phyloP scores from a whole-genome alignment of 2,888 invertebrate species.

The Amphipyra berbera region DNA sequence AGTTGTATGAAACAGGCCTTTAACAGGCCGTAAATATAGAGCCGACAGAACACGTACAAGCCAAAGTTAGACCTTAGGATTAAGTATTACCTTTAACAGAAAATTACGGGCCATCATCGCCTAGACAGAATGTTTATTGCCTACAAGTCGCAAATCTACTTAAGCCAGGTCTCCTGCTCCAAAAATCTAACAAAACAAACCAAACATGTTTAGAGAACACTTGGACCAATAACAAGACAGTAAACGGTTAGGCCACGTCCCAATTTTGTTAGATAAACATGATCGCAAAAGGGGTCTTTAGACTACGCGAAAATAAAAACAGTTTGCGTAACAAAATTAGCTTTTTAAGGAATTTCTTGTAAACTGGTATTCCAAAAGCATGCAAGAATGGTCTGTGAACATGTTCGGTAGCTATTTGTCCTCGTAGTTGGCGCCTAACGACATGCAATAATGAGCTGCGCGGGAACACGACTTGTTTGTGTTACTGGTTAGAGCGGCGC shows the following conservation, averaged over 20 bases:
- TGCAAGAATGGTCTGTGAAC: slow-evolving; percentile 51
- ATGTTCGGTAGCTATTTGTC: slow-evolving; percentile 65
- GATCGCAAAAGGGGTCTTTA: too few relatives aligned
- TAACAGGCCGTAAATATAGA: slow-evolving; percentile 5
- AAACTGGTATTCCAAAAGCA: slow-evolving; percentile 47
- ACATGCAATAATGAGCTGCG: slow-evolving; percentile 84
- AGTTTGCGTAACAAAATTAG: slow-evolving; percentile 23
- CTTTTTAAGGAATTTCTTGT: slow-evolving; percentile 36
- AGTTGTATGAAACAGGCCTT: neutral
- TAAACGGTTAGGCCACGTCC: too few relatives aligned
- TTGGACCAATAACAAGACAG: too few relatives aligned
- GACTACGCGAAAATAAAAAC: slow-evolving; percentile 13
- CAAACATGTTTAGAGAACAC: too few relatives aligned
- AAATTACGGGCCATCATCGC: neutral
- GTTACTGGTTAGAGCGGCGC: slow-evolving; percentile 71
- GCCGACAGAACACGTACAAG: neutral
- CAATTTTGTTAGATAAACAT: too few relatives aligned
- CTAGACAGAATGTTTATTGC: slow-evolving; percentile 3
- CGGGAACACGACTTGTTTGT: slow-evolving; percentile 75
- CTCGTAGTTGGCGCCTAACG: slow-evolving; percentile 81
- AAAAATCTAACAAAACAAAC: too few relatives aligned
- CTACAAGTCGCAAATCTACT: slow-evolving; percentile 1
- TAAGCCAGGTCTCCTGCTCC: too few relatives aligned
- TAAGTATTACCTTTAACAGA: neutral
- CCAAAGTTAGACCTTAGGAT: neutral